Conservation (phyloP, 2,113 vertebrate genomes). For the Tachysurus vachellii region DNA sequence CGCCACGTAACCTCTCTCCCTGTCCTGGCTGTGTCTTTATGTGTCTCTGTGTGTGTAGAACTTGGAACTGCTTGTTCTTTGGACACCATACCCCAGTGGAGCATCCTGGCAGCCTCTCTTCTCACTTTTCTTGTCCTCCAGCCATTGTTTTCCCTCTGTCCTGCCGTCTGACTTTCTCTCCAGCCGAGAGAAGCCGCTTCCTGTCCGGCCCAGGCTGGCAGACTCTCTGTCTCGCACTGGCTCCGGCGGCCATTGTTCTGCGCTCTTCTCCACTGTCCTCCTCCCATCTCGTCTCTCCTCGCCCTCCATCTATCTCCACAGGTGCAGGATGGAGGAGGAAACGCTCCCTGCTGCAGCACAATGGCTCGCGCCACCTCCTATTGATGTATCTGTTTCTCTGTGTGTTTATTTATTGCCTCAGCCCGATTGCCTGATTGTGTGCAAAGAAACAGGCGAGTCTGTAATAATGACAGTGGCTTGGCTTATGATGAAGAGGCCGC, state of each 20-base stretch:
- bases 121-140: background rate
- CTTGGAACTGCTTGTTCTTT: constrained; percentile 32
- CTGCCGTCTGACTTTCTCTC: constrained; percentile 34
- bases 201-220: constrained; percentile 72
- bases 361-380: constrained; percentile 62
- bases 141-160: constrained; percentile 51
- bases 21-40: background rate
- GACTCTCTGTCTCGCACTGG: constrained; percentile 74
- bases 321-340: constrained; percentile 68
- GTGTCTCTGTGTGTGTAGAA: constrained; percentile 41
- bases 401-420: constrained; percentile 56
- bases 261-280: constrained; percentile 62
- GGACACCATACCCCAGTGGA: constrained; percentile 16
- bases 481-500: background rate
- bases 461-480: constrained; percentile 27
- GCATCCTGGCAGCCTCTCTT: constrained; percentile 21
- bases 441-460: constrained; percentile 21
- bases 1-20: constrained; percentile 20
- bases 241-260: constrained; percentile 76
- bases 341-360: constrained; percentile 59
- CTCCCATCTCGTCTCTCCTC: constrained; percentile 54
- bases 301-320: constrained; percentile 62
- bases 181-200: constrained; percentile 70
- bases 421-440: constrained; percentile 55
- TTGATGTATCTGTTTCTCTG: constrained; percentile 63